Base-by-base conservation (phyloP, 2,888 invertebrate genomes). In the Ormia ochracea region DNA sequence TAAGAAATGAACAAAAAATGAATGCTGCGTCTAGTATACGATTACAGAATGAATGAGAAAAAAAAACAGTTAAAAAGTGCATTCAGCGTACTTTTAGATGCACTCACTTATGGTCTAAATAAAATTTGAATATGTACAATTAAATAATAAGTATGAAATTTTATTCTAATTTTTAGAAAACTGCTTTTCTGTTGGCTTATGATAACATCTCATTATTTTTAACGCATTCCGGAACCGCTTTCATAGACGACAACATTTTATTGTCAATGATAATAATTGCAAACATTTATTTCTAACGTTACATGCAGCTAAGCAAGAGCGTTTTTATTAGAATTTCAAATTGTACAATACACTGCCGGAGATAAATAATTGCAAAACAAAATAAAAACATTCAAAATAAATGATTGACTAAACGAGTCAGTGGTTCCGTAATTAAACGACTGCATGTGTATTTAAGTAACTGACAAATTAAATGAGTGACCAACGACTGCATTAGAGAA, bases 401-500 rank as follows among this genome's bases (percentile, higher is more conserved):
- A 63, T 52, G 45, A 65, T 28, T 56, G 54, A 12, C 45, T 38
- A 45, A 63, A 54, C 26, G 52, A 54, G 9, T 63, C 45, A 65
- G 45, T 65, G 45, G 23, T 63, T 21, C 33, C 12, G 54, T 26
- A 54, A 31, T 31, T 52, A 14, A 31, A 4, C 43, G 50, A 31
- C 21, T 21, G 19, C 3, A 17, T 31, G 41, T 52, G 17, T 36
- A 12, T 36, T 12, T 33, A 3, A 52, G 52, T n/a, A 52, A 69
- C 58, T 59, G 48, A 59, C 45, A 69, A 28, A 48, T 58, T 58
- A 38, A 69, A 31, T 61, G 50, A 38, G 59, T 70, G 70, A 31
- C 50, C 38, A 70, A 28, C 52, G n/a, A 23, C 31, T 43, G 43
- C 23, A n/a, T 33, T 31, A n/a, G 1, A 23, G 4, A 45, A 43